Conservation (phyloP, 2,888 invertebrate genomes). For the Lasiommata megera region DNA sequence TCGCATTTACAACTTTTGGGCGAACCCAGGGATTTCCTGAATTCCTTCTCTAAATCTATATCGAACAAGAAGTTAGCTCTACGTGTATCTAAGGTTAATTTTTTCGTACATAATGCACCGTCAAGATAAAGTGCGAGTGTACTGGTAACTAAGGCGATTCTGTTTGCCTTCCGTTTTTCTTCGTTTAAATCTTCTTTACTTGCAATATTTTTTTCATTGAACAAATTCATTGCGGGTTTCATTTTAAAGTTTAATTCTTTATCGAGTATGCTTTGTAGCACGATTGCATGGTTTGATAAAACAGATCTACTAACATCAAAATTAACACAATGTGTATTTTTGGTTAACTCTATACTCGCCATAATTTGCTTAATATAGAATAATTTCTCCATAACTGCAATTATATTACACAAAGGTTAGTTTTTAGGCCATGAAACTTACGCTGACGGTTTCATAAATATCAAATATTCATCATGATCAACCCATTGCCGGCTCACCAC, state of each 20-base stretch:
- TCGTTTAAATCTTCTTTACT: background rate
- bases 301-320: slow-evolving; percentile 33
- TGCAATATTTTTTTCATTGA: background rate
- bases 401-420: slow-evolving; percentile 9
- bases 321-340: slow-evolving; percentile 42
- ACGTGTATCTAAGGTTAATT: slow-evolving; percentile 21
- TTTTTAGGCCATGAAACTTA: background rate
- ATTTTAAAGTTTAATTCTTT: slow-evolving; percentile 47
- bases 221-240: slow-evolving; percentile 31
- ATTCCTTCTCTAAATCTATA: slow-evolving; percentile 24
- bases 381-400: slow-evolving; percentile 49
- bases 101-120: slow-evolving; percentile 44
- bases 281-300: slow-evolving; percentile 40
- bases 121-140: slow-evolving; percentile 47
- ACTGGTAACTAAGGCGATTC: slow-evolving; percentile 47
- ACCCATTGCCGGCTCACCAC: too few species aligned
- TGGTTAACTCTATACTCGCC: slow-evolving; percentile 40
- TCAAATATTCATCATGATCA: too few species aligned
- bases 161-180: slow-evolving; percentile 31
- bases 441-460: too few species aligned
- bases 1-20: slow-evolving; percentile 50
- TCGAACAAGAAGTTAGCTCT: slow-evolving; percentile 27
- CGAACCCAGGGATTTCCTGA: slow-evolving; percentile 30
- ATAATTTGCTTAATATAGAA: slow-evolving; percentile 43
- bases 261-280: slow-evolving; percentile 44